Evolutionary conservation across 2,113 vertebrate genomes (phyloP).

Genomic region (Antennarius striatus): DNA sequence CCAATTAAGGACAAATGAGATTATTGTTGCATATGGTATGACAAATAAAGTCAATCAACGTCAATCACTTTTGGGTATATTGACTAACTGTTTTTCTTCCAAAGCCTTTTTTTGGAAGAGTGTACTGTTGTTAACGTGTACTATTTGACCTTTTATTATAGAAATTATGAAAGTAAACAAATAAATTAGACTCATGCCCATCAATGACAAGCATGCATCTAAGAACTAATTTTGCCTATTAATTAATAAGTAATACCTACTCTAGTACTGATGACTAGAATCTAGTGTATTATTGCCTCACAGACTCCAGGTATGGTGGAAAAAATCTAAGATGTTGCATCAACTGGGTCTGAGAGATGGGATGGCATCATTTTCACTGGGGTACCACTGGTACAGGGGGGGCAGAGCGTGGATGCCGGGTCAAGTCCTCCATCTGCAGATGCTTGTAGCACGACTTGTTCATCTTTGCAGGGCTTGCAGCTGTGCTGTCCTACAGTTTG

Average conservation of each 20-base stretch:
- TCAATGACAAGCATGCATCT: constrained; percentile 1
- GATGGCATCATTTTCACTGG: too few relatives aligned
- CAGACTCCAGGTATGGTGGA: too few relatives aligned
- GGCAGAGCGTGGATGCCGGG: constrained; percentile 40
- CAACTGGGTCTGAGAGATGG: too few relatives aligned
- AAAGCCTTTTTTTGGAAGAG: background rate
- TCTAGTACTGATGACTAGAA: too few relatives aligned
- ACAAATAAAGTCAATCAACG: background rate
- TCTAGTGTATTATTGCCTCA: too few relatives aligned
- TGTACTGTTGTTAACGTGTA: too few relatives aligned
- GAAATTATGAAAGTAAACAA: background rate
- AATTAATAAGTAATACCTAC: constrained; percentile 20
- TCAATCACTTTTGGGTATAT: background rate
- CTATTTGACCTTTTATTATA: background rate
- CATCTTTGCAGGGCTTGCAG: too few relatives aligned
- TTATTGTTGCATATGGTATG: background rate
- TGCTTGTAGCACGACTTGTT: too few relatives aligned
- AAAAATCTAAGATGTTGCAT: too few relatives aligned
- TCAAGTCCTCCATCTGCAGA: constrained; percentile 8
- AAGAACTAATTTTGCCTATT: constrained; percentile 2
- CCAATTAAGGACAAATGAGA: background rate
- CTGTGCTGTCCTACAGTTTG: background rate
- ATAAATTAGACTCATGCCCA: background rate
- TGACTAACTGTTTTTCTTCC: too few relatives aligned
- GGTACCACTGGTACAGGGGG: constrained; percentile 2